Evolutionary conservation across 2,797 vertebrate genomes (phyloP).

Genomic region (Syndactyla subalaris): DNA sequence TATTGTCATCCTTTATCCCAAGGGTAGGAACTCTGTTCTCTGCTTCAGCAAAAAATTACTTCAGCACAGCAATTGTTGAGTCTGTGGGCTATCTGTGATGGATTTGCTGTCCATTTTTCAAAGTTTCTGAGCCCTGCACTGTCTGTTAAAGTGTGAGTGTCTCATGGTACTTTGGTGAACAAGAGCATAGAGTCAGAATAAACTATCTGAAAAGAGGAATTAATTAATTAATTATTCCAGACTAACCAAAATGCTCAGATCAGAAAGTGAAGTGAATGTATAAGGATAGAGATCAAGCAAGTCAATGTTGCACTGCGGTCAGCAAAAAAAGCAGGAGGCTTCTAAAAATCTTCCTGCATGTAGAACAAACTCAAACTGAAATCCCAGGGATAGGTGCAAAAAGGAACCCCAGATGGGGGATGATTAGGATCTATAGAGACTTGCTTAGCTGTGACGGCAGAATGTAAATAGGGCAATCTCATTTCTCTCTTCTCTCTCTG

Average conservation of each 20-base stretch:
- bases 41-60: neutral
- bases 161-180: neutral
- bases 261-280: neutral
- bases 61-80: rapidly evolving
- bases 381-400: rapidly evolving
- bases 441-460: neutral
- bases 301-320: neutral
- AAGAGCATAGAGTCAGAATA: neutral
- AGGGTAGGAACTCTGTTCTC: neutral
- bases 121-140: neutral
- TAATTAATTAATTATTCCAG: neutral
- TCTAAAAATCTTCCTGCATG: neutral
- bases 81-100: neutral
- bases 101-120: neutral
- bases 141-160: neutral
- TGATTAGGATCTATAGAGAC: neutral
- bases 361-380: neutral
- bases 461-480: neutral
- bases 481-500: neutral
- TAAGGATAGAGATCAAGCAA: neutral
- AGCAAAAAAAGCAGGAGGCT: neutral
- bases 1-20: neutral
- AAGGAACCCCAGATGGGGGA: rapidly evolving
- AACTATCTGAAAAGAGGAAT: neutral
- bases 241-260: neutral